These are phyloP conservation scores for Ochropacha duplaris DNA, from an alignment of 2,888 invertebrate genomes.

Conservation along the genomic window DNA sequence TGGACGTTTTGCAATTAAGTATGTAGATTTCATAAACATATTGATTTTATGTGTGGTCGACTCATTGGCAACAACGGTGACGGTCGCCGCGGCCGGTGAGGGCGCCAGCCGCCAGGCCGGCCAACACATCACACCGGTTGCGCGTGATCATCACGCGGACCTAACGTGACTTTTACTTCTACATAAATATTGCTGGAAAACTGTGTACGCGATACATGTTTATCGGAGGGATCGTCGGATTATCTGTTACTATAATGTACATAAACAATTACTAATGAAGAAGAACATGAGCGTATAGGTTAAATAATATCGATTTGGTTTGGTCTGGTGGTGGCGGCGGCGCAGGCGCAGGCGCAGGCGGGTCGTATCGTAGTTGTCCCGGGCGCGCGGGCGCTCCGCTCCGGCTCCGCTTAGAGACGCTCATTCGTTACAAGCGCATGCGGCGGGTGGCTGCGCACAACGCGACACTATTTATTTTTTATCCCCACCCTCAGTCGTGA, in stretches of 20 bases:
- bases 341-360: too few relatives aligned
- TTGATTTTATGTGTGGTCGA: conserved; percentile 23
- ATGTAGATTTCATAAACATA: conserved; percentile 29
- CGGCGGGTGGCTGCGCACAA: conserved; percentile 61
- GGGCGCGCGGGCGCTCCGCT: conserved; percentile 36
- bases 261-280: conserved; percentile 58
- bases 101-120: too few relatives aligned
- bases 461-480: conserved; percentile 23
- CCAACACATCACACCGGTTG: conserved; percentile 51
- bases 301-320: conserved; percentile 60
- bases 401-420: conserved; percentile 39
- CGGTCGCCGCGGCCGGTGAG: conserved; percentile 31
- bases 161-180: conserved; percentile 63
- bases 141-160: conserved; percentile 68
- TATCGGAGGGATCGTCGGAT: conserved; percentile 56
- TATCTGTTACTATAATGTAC: conserved; percentile 50
- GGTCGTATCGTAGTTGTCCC: conserved; percentile 25
- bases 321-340: conserved; percentile 38
- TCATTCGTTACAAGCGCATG: conserved; percentile 66
- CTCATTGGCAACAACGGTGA: background rate
- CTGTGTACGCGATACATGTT: conserved; percentile 40
- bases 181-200: conserved; percentile 48
- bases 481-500: conserved; percentile 44
- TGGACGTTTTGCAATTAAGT: conserved; percentile 17
- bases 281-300: conserved; percentile 43